Conservation (phyloP, 2,888 invertebrate species). For the Hartigia nigra region DNA sequence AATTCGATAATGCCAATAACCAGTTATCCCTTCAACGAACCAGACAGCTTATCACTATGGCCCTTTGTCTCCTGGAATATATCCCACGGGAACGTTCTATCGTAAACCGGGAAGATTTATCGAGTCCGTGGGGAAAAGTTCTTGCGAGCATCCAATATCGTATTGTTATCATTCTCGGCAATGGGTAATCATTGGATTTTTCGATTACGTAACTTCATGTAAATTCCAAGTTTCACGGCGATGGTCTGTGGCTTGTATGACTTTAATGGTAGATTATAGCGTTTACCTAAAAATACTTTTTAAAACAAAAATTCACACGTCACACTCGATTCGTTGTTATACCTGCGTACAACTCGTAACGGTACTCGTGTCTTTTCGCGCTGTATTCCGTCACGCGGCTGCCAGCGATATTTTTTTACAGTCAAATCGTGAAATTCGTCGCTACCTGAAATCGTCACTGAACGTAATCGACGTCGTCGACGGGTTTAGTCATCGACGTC, state of each 20-base stretch:
- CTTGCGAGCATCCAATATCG: not conserved
- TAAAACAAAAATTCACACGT: not conserved
- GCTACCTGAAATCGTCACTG: not conserved
- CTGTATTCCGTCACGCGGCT: not conserved
- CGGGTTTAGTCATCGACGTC: not conserved
- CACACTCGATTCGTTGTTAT: not conserved
- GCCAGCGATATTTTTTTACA: not conserved
- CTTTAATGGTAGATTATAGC: not conserved
- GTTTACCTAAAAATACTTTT: not conserved
- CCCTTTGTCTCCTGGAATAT: not conserved
- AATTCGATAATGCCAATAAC: not conserved
- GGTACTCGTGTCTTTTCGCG: not conserved
- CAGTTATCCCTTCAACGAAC: not conserved
- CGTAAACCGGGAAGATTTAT: not conserved
- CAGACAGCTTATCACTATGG: not conserved
- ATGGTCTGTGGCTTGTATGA: too few relatives aligned
- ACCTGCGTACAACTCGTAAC: not conserved
- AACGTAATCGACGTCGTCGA: not conserved
- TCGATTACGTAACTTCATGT: not conserved
- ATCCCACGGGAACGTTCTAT: not conserved
- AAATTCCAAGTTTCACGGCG: not conserved
- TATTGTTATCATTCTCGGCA: too few relatives aligned
- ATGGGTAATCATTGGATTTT: not conserved
- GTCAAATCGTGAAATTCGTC: not conserved
- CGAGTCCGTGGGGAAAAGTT: not conserved